phyloP scores from a whole-genome alignment of 2,113 vertebrate species.

The Alligator mississippiensis region DNA sequence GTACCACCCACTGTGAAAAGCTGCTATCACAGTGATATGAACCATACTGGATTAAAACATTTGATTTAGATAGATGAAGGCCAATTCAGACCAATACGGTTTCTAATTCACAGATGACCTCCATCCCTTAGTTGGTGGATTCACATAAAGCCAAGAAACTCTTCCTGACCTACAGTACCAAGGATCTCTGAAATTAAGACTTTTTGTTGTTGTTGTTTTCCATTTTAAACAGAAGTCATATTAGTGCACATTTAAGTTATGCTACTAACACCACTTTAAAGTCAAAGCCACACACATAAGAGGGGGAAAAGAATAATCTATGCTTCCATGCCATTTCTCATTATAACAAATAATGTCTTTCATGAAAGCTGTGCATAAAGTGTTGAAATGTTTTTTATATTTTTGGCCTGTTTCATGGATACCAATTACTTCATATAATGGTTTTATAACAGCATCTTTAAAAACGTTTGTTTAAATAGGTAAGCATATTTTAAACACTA shows the following conservation, averaged over 20 bases:
- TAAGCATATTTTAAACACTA: not conserved
- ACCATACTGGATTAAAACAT: not conserved
- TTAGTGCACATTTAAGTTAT: not conserved
- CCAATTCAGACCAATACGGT: not conserved
- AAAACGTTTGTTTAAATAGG: not conserved
- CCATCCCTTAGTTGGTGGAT: no score
- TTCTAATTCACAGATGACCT: not conserved
- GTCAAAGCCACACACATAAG: not conserved
- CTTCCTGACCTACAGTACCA: no score
- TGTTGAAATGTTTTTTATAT: not conserved
- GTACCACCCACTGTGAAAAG: not conserved
- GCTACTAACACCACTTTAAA: not conserved
- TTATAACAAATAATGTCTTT: not conserved
- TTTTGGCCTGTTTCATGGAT: not conserved
- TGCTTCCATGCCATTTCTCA: not conserved
- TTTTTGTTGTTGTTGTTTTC: not conserved
- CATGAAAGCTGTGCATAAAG: not conserved
- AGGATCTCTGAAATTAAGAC: not conserved
- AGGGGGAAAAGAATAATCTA: not conserved
- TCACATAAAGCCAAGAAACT: no score
- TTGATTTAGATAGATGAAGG: not conserved
- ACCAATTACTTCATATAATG: not conserved
- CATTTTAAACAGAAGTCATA: not conserved
- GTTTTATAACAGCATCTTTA: not conserved
- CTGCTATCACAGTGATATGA: not conserved